Evolutionary conservation across 30 jellyfish, hydroid and myxozoan species (phyloP).

Genomic region (Mastigias papua): DNA sequence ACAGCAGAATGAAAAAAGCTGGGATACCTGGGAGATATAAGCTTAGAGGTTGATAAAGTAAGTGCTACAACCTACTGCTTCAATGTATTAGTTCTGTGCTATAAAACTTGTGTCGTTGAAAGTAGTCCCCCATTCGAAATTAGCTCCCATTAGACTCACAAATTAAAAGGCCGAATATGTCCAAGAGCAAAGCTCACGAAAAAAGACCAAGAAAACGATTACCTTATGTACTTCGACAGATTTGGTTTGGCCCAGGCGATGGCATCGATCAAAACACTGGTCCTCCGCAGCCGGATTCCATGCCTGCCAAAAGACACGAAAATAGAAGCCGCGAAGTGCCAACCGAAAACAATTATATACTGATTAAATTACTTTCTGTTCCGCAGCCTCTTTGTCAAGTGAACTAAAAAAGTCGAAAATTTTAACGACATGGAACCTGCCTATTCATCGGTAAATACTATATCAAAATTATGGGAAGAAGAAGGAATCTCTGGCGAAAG

Average conservation of each 20-base stretch:
- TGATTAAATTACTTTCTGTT: neutral
- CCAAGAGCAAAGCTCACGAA: neutral
- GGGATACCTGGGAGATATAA: too few species aligned
- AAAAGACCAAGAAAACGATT: neutral
- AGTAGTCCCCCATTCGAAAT: too few species aligned
- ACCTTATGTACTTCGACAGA: constrained; percentile 83
- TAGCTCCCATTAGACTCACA: too few species aligned
- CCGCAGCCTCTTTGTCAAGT: neutral
- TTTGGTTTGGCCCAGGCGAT: constrained; percentile 90
- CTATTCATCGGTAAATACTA: neutral
- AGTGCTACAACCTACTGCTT: too few species aligned
- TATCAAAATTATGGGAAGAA: neutral
- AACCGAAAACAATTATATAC: too few species aligned
- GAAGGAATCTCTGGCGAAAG: neutral
- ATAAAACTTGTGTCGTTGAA: too few species aligned
- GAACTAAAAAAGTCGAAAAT: neutral
- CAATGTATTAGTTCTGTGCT: too few species aligned
- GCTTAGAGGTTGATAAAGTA: too few species aligned
- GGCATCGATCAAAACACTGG: constrained; percentile 97
- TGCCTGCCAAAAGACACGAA: constrained; percentile 64
- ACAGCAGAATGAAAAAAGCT: too few species aligned
- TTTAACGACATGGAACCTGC: too few species aligned
- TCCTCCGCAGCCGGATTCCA: constrained; percentile 98
- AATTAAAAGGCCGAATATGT: too few species aligned
- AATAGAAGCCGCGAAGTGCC: too few species aligned